A percentile compares a stretch with the other conserved stretches of the same genome.
phyloP scores from a whole-genome alignment of 2,888 invertebrate genomes.

The Drosophila fungiperda region DNA sequence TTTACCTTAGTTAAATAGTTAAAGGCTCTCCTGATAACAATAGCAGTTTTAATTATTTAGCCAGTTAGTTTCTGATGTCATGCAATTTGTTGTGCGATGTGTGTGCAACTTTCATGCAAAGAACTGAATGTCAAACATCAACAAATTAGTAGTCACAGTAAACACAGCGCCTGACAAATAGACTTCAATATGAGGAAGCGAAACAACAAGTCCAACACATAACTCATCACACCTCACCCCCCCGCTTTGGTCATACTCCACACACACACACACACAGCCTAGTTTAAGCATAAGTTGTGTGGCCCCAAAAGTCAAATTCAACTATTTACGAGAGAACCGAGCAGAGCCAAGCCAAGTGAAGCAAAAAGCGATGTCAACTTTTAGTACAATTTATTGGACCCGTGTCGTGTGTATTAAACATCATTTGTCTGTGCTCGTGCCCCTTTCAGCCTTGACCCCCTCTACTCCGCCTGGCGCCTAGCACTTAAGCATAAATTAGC shows the following conservation, averaged over 20 bases:
- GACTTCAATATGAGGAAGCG: constrained; percentile 14
- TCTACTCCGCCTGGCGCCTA: constrained; percentile 18
- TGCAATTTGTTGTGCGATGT: constrained; percentile 4
- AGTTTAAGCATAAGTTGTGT: constrained; percentile 23
- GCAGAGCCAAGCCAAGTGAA: neutral
- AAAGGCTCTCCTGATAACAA: neutral
- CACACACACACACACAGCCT: constrained; percentile 11
- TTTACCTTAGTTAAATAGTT: neutral
- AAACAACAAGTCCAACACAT: neutral
- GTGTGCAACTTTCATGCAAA: constrained; percentile 18
- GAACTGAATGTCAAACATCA: constrained; percentile 38
- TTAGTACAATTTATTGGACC: constrained; percentile 59
- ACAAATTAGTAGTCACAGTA: constrained; percentile 30
- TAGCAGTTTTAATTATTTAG: constrained; percentile 9
- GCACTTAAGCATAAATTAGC: constrained; percentile 25
- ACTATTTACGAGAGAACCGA: constrained; percentile 18
- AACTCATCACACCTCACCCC: neutral
- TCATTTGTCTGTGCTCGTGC: constrained; percentile 35
- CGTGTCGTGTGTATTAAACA: constrained; percentile 67
- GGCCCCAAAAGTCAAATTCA: constrained; percentile 39
- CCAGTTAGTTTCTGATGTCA: constrained; percentile 18
- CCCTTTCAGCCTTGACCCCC: neutral
- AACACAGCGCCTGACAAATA: constrained; percentile 22
- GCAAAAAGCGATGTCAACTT: constrained; percentile 25
- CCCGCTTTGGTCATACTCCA: neutral